Evolutionary conservation across 2,113 vertebrate species (phyloP).

Genomic region (Sebastes fasciatus): DNA sequence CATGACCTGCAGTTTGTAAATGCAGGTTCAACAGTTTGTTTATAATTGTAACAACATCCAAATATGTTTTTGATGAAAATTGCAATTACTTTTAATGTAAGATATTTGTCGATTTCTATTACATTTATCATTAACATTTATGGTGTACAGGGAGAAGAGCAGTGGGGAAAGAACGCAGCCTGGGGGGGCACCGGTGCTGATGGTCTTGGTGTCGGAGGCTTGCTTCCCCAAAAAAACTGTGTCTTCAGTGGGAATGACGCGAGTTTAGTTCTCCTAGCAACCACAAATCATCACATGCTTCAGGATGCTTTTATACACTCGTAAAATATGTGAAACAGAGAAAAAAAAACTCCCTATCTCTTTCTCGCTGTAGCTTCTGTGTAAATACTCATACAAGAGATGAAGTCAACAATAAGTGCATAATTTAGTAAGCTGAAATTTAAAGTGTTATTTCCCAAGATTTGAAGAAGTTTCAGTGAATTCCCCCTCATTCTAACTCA

Average conservation of each 20-base stretch:
- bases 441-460: conserved; percentile 1
- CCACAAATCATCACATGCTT: background rate
- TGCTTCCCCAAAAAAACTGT: too few species aligned
- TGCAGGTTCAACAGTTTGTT: too few species aligned
- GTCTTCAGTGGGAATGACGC: background rate
- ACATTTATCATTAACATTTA: too few species aligned
- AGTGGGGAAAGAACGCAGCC: too few species aligned
- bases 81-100: too few species aligned
- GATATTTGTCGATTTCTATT: too few species aligned
- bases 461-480: background rate
- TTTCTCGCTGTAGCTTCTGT: background rate
- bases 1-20: too few species aligned
- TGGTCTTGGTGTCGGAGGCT: too few species aligned
- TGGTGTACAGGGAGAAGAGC: too few species aligned
- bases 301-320: background rate
- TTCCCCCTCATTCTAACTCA: background rate
- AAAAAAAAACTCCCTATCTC: background rate
- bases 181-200: too few species aligned
- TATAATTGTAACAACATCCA: too few species aligned
- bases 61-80: too few species aligned
- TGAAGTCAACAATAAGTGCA: conserved; percentile 1
- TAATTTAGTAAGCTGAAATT: background rate
- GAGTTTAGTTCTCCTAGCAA: background rate
- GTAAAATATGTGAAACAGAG: background rate
- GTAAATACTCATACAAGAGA: background rate